A percentile compares a stretch with the other conserved stretches of the same genome.
These are phyloP conservation scores for Dryobota labecula DNA, from an alignment of 2,888 invertebrate species.

Conservation along the genomic window DNA sequence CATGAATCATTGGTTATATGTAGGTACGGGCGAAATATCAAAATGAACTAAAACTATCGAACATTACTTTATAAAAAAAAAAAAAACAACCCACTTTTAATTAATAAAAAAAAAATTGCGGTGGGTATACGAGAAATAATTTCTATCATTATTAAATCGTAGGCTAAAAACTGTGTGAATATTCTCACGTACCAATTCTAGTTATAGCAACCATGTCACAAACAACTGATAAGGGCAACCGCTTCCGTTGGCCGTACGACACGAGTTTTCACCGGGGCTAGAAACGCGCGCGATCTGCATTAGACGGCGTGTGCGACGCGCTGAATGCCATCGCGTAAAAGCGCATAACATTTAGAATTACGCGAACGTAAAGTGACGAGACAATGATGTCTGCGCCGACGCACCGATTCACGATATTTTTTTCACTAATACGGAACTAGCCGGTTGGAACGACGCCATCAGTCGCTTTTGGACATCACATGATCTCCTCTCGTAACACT, in stretches of 20 bases:
- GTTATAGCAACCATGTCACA: slow-evolving; percentile 79
- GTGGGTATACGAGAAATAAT: slow-evolving; percentile 8
- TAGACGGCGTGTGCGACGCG: slow-evolving; percentile 55
- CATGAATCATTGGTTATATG: slow-evolving; percentile 43
- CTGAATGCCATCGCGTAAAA: slow-evolving; percentile 75
- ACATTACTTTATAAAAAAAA: not conserved
- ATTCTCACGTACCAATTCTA: slow-evolving; percentile 80
- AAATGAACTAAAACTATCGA: not conserved
- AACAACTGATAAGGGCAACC: slow-evolving; percentile 84
- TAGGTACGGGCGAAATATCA: slow-evolving; percentile 13
- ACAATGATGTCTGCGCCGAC: slow-evolving; percentile 71
- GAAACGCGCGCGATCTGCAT: slow-evolving; percentile 69
- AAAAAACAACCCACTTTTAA: slow-evolving; percentile 10
- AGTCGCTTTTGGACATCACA: slow-evolving; percentile 71
- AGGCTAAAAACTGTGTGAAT: slow-evolving; percentile 66
- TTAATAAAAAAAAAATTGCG: not conserved
- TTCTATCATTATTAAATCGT: slow-evolving; percentile 42
- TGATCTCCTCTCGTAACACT: slow-evolving; percentile 71
- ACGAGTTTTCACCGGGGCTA: slow-evolving; percentile 76
- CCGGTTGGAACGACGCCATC: slow-evolving; percentile 76
- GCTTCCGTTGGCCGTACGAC: slow-evolving; percentile 80
- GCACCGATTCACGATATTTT: slow-evolving; percentile 71
- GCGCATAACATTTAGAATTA: slow-evolving; percentile 74
- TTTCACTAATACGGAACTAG: slow-evolving; percentile 76
- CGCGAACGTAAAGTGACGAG: slow-evolving; percentile 66